A percentile compares a stretch with the other conserved stretches of the same genome.
Conservation (phyloP, 2,113 vertebrate species). For the Sus scrofa region DNA sequence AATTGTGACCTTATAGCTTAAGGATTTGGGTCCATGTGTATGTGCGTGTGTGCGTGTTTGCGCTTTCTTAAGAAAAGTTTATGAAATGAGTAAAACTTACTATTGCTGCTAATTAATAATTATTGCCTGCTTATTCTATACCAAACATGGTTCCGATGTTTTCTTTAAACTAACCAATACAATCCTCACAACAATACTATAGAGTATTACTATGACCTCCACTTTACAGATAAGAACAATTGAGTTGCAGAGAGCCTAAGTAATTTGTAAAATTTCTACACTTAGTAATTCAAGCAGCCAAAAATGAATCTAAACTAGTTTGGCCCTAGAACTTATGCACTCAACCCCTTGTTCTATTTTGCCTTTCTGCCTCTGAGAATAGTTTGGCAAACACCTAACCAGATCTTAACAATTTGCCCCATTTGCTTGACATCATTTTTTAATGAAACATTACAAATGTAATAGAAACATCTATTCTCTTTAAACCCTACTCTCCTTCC, state of each 20-base stretch:
- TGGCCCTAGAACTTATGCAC: background rate
- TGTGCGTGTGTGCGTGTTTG: background rate
- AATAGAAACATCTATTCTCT: background rate
- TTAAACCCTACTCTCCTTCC: background rate
- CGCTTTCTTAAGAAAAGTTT: slow-evolving; percentile 19
- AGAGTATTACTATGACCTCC: slow-evolving; percentile 8
- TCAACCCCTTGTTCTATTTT: background rate
- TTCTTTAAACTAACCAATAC: background rate
- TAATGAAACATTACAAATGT: background rate
- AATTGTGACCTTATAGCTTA: background rate
- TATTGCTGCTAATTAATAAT: background rate
- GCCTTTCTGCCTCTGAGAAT: background rate
- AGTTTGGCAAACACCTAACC: background rate
- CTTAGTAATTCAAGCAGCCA: background rate
- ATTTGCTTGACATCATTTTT: background rate
- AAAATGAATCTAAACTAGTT: background rate
- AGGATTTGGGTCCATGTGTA: background rate
- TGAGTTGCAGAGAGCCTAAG: background rate
- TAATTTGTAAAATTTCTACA: slow-evolving; percentile 2
- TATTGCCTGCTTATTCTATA: background rate
- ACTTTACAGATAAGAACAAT: slow-evolving; percentile 45
- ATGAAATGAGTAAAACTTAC: slow-evolving; percentile 6
- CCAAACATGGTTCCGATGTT: background rate
- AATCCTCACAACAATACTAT: slow-evolving; percentile 3
- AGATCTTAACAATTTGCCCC: background rate